Evolutionary conservation across 2,113 vertebrate genomes (phyloP), one percentile per base, ranked within the genome.

Genomic region (Pygoscelis antarcticus): DNA sequence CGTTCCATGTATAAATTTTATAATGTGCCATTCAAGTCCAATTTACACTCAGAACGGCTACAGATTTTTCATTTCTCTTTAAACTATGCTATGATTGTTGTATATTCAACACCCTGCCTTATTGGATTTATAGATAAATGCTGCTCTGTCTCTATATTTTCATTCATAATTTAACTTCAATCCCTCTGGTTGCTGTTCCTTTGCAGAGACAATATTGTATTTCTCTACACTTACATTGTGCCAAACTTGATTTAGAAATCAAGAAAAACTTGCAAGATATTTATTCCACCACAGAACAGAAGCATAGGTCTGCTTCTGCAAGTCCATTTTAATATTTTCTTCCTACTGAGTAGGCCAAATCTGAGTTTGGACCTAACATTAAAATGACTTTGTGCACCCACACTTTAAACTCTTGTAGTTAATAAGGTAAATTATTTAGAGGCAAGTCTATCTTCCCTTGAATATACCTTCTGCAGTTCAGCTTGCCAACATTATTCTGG

Each of bases 1-100:
- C 1, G 2, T 75, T 95, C n/a, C 21, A 75, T 64, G 32, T 46
- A 87, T 68, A 83, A 61, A 69, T 55, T 76, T 85, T n/a, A 34
- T 54, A 77, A 85, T 10, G 3, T n/a, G 23, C 7, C 4, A 32
- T 87, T 91, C 27, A 69, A 88, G 51, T 79, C 23, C 52, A 65
- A 52, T 79, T 84, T n/a, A 57, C 36, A 57, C 27, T 47, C 19
- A 58, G 58, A 91, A 79, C 2, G 7, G 66, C 15, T 87, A 49
- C 49, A 65, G 62, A 79, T 91, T 94, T 94, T 96, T 65, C 8
- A 72, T 95, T 93, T 93, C 4, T 6, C 46, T 89, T 94, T 93
- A 65, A 91, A 91, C 14, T 82, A 30, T 79, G 36, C 5, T 61
- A 40, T 36, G 40, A 77, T 72, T 84, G 40, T 34, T 61, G 14